Evolutionary conservation across 2,797 vertebrate species (phyloP).

Genomic region (Cossypha niveicapilla): DNA sequence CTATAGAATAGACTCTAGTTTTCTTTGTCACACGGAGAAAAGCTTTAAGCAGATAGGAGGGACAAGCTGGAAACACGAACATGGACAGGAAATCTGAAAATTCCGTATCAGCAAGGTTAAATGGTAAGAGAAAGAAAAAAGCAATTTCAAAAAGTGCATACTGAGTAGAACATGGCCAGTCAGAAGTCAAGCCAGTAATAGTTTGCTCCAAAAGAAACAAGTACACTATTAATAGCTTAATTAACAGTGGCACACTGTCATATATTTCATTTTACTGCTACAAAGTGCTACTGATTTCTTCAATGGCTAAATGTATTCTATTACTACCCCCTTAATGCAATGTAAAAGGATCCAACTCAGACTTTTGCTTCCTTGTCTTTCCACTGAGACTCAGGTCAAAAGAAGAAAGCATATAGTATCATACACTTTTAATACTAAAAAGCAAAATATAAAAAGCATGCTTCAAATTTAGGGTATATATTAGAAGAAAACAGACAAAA

Average conservation of each 20-base stretch:
- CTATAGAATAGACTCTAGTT: neutral
- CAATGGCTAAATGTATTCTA: neutral
- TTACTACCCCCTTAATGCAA: neutral
- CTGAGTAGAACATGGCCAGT: neutral
- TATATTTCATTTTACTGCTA: neutral
- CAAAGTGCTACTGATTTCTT: neutral
- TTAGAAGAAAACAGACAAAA: neutral
- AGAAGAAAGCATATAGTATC: neutral
- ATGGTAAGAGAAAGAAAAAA: neutral
- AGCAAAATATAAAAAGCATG: neutral
- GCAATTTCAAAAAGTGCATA: neutral
- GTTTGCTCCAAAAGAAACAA: neutral
- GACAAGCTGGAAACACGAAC: neutral
- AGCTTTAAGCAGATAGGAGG: neutral
- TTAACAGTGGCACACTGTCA: neutral
- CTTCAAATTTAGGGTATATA: neutral
- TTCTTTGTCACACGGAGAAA: neutral
- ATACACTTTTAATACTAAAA: neutral
- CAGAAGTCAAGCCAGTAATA: neutral
- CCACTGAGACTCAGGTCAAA: neutral
- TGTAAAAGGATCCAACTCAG: neutral
- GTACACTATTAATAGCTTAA: neutral
- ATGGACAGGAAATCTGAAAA: neutral
- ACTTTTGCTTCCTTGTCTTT: neutral
- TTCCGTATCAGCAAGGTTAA: neutral